These are phyloP conservation scores for Todus mexicanus DNA, from an alignment of 2,797 vertebrate genomes.

Conservation along the genomic window DNA sequence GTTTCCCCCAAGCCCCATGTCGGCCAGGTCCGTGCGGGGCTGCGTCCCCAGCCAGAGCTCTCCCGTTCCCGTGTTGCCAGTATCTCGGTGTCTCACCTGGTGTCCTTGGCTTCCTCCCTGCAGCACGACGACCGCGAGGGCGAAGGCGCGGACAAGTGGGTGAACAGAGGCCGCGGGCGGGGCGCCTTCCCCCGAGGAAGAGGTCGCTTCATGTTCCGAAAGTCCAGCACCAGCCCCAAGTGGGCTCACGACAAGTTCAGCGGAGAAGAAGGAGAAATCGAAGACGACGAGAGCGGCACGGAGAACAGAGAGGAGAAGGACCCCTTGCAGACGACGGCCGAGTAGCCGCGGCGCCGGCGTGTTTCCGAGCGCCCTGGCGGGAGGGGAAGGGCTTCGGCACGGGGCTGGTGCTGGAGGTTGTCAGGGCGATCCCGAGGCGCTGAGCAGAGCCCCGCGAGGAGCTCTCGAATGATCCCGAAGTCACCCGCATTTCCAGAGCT, in stretches of 20 bases:
- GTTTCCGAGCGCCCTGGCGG: conserved; percentile 21
- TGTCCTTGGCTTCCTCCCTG: neutral
- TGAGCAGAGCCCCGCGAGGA: conserved; percentile 40
- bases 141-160: conserved; percentile 84
- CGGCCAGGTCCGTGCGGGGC: too few species aligned
- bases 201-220: conserved; percentile 91
- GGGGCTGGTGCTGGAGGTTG: neutral
- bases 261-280: conserved; percentile 83
- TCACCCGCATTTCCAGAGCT: conserved; percentile 17
- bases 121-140: conserved; percentile 91
- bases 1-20: neutral
- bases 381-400: conserved; percentile 8
- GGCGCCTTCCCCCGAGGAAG: conserved; percentile 81
- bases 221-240: conserved; percentile 85
- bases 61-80: too few species aligned
- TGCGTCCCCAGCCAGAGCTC: too few species aligned
- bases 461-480: neutral
- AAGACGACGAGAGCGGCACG: conserved; percentile 79
- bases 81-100: neutral
- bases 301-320: conserved; percentile 84
- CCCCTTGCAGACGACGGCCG: conserved; percentile 70
- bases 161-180: conserved; percentile 80
- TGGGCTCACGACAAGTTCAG: conserved; percentile 94
- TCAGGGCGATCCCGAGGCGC: conserved; percentile 34
- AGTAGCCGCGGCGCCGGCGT: conserved; percentile 51